These are phyloP conservation scores for Anabas testudineus DNA, from an alignment of 2,797 vertebrate species.

Conservation along the genomic window DNA sequence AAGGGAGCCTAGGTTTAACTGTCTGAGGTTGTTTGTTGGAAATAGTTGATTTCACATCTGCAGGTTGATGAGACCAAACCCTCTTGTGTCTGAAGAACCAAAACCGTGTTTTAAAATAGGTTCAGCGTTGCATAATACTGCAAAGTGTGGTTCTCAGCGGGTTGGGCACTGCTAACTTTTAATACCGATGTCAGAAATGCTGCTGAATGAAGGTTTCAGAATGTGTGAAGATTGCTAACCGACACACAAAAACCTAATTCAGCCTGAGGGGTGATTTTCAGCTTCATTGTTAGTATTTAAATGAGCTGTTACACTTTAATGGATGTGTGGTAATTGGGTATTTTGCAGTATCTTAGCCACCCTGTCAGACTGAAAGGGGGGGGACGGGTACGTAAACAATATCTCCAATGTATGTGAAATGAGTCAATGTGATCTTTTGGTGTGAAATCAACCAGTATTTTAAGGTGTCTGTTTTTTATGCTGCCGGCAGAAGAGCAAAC, in stretches of 20 bases:
- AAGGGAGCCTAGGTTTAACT: not conserved
- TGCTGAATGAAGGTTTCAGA: not conserved
- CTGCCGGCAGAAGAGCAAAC: slow-evolving; percentile 30
- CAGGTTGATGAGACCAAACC: not conserved
- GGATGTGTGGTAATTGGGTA: slow-evolving; percentile 19
- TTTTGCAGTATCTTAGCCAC: slow-evolving; percentile 17
- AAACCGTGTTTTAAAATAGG: not conserved
- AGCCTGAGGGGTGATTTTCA: slow-evolving; percentile 1
- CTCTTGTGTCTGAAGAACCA: not conserved
- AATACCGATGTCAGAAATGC: not conserved
- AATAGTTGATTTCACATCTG: not conserved
- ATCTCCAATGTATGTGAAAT: slow-evolving; percentile 13
- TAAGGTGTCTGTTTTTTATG: slow-evolving; percentile 1
- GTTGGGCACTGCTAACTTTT: not conserved
- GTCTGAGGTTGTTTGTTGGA: not conserved
- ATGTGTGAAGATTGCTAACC: not conserved
- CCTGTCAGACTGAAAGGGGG: not conserved
- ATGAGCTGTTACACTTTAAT: slow-evolving; percentile 12
- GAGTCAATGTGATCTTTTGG: not conserved
- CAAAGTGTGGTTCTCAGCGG: not conserved
- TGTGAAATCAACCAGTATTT: slow-evolving; percentile 32
- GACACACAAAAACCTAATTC: not conserved
- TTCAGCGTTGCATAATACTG: not conserved
- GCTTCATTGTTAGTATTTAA: not conserved
- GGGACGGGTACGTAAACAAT: not conserved